These are phyloP conservation scores for Eira barbara DNA, from an alignment of 2,113 vertebrate species.

Conservation along the genomic window DNA sequence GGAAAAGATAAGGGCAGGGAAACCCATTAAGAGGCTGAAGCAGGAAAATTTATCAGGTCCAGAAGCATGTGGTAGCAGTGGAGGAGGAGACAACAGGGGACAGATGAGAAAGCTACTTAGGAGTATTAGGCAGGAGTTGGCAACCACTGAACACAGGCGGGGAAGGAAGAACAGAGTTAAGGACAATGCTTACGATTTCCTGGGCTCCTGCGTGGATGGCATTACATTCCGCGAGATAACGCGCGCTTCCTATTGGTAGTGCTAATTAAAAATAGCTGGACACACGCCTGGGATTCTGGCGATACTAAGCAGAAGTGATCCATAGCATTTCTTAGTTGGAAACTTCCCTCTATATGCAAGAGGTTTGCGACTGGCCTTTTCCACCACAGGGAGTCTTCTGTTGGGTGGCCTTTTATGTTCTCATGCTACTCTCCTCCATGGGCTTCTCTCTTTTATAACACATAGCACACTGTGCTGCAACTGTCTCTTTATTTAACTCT, in stretches of 20 bases:
- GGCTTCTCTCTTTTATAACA: neutral
- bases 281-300: neutral
- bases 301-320: neutral
- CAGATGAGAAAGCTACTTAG: constrained; percentile 16
- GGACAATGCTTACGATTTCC: neutral
- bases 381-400: neutral
- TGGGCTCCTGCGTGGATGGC: neutral
- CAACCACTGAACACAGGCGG: neutral
- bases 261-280: constrained; percentile 39
- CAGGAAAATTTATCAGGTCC: neutral
- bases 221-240: neutral
- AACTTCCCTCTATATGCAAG: neutral
- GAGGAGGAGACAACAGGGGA: neutral
- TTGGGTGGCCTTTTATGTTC: neutral
- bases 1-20: neutral
- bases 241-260: neutral
- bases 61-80: neutral
- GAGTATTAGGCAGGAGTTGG: neutral
- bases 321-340: neutral
- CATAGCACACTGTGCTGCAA: neutral
- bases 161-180: neutral
- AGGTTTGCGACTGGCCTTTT: neutral
- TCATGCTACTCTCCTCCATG: neutral
- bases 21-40: neutral
- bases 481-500: neutral